phyloP scores from a whole-genome alignment of 2,797 vertebrate species.

The Ptychobarbus kaznakovi region DNA sequence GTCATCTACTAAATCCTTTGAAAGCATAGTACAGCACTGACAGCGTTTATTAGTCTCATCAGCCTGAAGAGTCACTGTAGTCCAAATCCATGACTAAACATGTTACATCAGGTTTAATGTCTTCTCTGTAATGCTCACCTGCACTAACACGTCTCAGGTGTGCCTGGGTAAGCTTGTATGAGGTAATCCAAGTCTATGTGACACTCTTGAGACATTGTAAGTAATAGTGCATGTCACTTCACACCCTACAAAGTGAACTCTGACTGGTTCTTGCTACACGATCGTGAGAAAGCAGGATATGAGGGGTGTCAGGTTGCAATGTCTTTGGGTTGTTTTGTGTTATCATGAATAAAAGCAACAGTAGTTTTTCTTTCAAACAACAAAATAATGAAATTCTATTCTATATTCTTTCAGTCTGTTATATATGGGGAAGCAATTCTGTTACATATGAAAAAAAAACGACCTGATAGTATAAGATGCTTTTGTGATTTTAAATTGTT shows the following conservation, averaged over 20 bases:
- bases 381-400: not conserved
- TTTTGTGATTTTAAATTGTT: not conserved
- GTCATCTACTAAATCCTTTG: not conserved
- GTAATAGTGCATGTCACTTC: not conserved
- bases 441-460: not conserved
- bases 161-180: not conserved
- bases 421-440: too few species aligned
- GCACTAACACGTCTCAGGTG: constrained; percentile 13
- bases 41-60: constrained; percentile 30
- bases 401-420: too few species aligned
- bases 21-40: not conserved
- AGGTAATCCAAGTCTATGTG: constrained; percentile 13
- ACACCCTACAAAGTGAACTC: constrained; percentile 4
- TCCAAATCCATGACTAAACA: constrained; percentile 11
- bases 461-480: not conserved
- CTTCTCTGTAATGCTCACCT: constrained; percentile 9
- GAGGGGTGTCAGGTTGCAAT: not conserved
- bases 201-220: not conserved
- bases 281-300: constrained; percentile 7
- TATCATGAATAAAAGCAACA: not conserved
- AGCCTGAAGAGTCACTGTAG: constrained; percentile 31
- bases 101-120: constrained; percentile 27
- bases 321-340: constrained; percentile 4
- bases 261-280: not conserved
- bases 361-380: not conserved